These are phyloP conservation scores for Pteropus rufus DNA, from an alignment of 2,797 vertebrate genomes.

Conservation along the genomic window DNA sequence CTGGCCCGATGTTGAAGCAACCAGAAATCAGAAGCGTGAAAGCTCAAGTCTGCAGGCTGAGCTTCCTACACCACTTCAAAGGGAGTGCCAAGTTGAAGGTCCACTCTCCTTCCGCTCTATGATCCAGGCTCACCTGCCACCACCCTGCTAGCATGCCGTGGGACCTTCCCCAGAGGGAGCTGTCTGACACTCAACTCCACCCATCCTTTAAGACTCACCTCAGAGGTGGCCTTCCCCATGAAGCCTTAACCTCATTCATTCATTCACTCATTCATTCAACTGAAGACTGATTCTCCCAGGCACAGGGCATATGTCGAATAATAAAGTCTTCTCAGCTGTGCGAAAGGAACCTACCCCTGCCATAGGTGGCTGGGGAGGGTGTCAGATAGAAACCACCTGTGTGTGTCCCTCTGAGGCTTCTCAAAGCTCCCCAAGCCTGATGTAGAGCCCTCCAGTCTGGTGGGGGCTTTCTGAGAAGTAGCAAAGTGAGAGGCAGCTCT, in stretches of 20 bases:
- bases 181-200: accelerated
- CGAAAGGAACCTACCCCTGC: neutral
- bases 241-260: neutral
- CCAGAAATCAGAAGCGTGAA: accelerated
- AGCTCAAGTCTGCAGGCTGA: neutral
- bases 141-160: neutral
- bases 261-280: neutral
- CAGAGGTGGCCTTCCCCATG: neutral
- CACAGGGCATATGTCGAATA: neutral
- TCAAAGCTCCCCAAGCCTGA: neutral
- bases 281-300: neutral
- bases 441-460: neutral
- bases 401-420: neutral
- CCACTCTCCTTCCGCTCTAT: neutral
- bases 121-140: neutral
- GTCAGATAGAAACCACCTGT: neutral
- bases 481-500: neutral
- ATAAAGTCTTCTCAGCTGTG: neutral
- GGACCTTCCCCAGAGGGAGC: neutral
- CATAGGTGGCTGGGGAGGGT: neutral
- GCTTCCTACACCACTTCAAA: neutral
- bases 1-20: neutral
- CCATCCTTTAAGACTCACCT: neutral
- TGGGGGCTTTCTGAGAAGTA: neutral
- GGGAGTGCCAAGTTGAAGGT: neutral